Conservation (phyloP, 2,797 vertebrate genomes). For the Octomys mimax region DNA sequence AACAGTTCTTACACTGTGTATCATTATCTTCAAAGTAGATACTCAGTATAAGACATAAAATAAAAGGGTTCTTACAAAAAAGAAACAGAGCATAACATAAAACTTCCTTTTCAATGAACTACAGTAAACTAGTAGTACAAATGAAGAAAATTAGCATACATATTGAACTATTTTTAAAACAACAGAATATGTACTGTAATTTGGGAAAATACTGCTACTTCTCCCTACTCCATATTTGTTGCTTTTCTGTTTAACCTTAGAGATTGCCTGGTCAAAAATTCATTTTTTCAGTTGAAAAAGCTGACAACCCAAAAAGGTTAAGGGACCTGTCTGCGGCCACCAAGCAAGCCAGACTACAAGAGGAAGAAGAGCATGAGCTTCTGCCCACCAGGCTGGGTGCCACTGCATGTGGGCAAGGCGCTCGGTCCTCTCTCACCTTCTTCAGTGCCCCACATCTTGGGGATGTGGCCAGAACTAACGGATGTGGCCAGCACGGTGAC, state of each 20-base stretch:
- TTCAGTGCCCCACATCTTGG: neutral
- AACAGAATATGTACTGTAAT: neutral
- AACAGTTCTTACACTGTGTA: neutral
- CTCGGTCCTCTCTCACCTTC: neutral
- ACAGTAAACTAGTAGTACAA: neutral
- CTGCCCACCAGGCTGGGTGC: neutral
- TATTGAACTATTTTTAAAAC: neutral
- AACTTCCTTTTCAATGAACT: neutral
- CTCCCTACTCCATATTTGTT: neutral
- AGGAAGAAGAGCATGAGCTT: neutral
- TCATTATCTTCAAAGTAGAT: neutral
- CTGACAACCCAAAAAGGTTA: neutral
- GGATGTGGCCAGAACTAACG: neutral
- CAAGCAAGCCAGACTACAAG: neutral
- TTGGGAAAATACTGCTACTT: neutral
- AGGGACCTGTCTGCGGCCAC: neutral
- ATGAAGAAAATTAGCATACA: neutral
- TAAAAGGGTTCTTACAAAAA: neutral
- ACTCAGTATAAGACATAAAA: neutral
- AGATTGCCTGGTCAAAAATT: neutral
- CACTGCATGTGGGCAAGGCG: fast-evolving
- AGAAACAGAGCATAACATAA: neutral
- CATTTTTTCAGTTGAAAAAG: constrained; percentile 42
- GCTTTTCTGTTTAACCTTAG: neutral
- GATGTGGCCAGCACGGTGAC: neutral